A percentile compares a stretch with the other conserved stretches of the same genome.
Conservation (phyloP, 2,797 vertebrate genomes). For the Psittacula derbiana region DNA sequence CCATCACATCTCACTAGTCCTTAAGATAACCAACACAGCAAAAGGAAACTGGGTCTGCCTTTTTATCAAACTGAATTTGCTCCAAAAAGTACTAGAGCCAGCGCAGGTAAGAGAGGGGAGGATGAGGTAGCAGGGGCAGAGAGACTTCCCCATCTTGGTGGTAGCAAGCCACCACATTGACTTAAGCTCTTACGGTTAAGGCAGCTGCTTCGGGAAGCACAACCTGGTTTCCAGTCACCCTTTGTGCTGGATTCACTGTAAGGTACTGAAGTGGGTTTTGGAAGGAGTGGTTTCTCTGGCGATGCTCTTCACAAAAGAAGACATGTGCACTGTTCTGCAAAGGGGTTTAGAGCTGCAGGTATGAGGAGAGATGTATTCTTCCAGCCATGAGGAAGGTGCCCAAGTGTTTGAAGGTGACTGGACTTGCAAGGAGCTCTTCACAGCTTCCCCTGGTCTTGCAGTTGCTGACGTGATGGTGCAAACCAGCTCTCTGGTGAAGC, state of each 20-base stretch:
- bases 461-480: neutral
- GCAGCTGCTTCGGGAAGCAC: neutral
- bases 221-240: neutral
- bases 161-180: neutral
- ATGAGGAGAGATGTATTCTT: neutral
- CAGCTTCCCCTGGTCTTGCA: neutral
- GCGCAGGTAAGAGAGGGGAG: neutral
- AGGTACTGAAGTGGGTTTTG: neutral
- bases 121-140: neutral
- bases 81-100: neutral
- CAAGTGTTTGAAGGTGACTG: neutral
- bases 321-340: rapidly evolving
- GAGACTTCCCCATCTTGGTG: neutral
- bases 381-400: neutral
- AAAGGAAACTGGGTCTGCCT: neutral
- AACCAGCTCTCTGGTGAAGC: neutral
- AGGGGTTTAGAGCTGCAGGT: neutral
- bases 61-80: neutral
- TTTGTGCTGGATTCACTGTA: neutral
- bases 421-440: neutral
- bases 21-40: neutral
- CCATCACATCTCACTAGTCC: neutral
- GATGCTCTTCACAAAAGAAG: neutral
- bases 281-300: neutral
- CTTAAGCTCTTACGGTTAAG: neutral